Percentiles rank a stretch among this genome's conserved stretches.
Conservation (phyloP, 2,113 vertebrate genomes). For the Entomyzon cyanotis region DNA sequence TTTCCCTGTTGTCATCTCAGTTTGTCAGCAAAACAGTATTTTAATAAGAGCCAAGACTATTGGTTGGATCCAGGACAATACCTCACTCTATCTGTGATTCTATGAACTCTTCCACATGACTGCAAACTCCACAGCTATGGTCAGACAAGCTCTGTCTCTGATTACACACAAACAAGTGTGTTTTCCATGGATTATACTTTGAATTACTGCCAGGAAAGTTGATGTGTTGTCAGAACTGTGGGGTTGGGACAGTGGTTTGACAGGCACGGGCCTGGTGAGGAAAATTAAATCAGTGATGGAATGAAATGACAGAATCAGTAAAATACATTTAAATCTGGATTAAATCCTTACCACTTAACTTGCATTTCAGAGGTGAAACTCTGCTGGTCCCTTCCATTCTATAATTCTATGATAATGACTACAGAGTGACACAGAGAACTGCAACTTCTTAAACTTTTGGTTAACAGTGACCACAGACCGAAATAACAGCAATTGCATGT, state of each 20-base stretch:
- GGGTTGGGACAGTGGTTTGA: background rate
- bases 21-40: background rate
- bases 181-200: background rate
- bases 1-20: background rate
- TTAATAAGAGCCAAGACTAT: background rate
- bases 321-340: background rate
- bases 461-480: background rate
- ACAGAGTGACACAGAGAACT: background rate
- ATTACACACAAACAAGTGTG: background rate
- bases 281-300: background rate
- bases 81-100: background rate
- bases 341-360: background rate
- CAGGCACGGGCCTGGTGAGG: background rate
- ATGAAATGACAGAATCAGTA: background rate
- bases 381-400: background rate
- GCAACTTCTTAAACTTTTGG: background rate
- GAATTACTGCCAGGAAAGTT: background rate
- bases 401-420: background rate
- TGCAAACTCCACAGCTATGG: background rate
- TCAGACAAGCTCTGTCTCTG: background rate
- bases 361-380: background rate
- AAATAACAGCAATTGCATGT: background rate
- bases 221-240: accelerated
- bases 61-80: background rate
- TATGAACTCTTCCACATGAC: background rate